Base-by-base conservation (phyloP, 2,113 vertebrate genomes). In the Tupaia tana region DNA sequence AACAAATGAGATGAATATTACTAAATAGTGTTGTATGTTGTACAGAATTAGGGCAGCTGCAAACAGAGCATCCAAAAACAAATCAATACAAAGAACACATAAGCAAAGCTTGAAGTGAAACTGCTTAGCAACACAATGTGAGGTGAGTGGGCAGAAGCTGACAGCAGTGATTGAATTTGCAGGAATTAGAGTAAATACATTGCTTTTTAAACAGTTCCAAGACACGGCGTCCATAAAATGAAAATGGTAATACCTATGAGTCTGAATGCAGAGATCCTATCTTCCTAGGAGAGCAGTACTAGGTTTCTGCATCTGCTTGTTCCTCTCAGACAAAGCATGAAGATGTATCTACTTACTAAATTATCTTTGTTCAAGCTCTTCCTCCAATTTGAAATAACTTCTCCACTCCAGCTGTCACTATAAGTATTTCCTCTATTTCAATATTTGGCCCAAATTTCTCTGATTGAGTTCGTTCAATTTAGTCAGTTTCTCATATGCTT, bases 31-130 rank as follows among this genome's bases (percentile, higher is more conserved):
- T 82, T 92, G 54, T 70, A 9, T 69, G 69, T 89, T 34, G 79
- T 86, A 58, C 34, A 94, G 79, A 97, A 95, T 85, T 27, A 86
- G 15, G 27, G 64, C n/a, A 85, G 89, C 96, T 88, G 27, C 20
- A 70, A 78, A 78, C 87, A 24, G 34, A 79, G 74, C 64, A 25
- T 94, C 70, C 74, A 52, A 52, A 95, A 88, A 29, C 84, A 93
- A 93, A 93, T 11, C 54, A 61, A 70, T 27, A 18, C 58, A 87
- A n/a, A 91, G 20, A 71, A 88, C 43, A 85, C 56, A 85, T 20
- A 63, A 24, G 67, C 58, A 81, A 86, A 88, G 29, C 27, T 83
- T 88, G 69, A 77, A 78, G 64, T 31, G 54, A 89, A 95, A 73
- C 59, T 79, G 92, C 34, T 89, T 86, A 95, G 64, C 79, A 89